Evolutionary conservation across 2,888 invertebrate genomes (phyloP).

Genomic region (Phania funesta): DNA sequence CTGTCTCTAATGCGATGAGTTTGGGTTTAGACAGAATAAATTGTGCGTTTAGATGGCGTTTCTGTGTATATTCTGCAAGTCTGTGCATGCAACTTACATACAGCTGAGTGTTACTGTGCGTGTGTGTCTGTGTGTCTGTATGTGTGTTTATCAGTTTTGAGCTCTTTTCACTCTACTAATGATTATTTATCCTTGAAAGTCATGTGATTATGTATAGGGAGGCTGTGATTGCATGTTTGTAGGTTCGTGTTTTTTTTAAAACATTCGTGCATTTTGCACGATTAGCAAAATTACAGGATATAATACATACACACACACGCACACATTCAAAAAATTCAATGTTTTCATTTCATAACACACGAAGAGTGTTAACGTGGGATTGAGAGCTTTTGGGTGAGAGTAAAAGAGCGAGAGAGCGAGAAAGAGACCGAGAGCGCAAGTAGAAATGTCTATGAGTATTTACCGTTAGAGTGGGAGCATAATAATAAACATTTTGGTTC

Average conservation of each 20-base stretch:
- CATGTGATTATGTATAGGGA: constrained; percentile 55
- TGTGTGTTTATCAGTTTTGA: background rate
- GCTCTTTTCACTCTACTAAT: constrained; percentile 57
- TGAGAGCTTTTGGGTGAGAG: background rate
- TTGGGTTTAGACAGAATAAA: constrained; percentile 22
- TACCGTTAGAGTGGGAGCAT: constrained; percentile 42
- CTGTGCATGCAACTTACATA: constrained; percentile 17
- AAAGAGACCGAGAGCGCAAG: background rate
- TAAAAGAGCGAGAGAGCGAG: background rate
- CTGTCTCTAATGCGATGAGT: constrained; percentile 11
- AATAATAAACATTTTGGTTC: constrained; percentile 37
- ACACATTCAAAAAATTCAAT: background rate
- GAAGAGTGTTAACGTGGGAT: background rate
- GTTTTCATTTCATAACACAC: background rate
- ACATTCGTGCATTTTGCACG: constrained; percentile 43
- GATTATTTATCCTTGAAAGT: constrained; percentile 66
- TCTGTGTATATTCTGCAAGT: constrained; percentile 19
- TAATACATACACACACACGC: background rate
- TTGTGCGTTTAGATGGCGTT: constrained; percentile 16
- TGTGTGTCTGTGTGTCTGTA: background rate
- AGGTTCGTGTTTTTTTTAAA: background rate
- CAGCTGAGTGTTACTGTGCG: background rate
- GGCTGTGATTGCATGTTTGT: background rate
- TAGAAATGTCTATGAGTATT: background rate
- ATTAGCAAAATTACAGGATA: constrained; percentile 24